Conservation (phyloP, 2,113 vertebrate species). For the Epinephelus moara region DNA sequence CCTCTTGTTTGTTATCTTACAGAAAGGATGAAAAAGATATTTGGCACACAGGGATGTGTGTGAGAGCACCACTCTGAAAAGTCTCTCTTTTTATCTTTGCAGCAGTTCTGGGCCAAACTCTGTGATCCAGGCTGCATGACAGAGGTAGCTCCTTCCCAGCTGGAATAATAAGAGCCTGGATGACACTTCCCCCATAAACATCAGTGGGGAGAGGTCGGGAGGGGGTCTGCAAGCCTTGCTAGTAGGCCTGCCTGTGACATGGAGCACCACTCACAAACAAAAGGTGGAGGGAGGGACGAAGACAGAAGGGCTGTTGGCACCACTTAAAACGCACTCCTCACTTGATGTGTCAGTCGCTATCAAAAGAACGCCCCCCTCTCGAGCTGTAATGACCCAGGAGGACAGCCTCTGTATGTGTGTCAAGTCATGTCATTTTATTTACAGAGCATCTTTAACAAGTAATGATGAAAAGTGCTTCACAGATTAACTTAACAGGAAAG, state of each 20-base stretch:
- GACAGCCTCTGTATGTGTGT: slow-evolving; percentile 8
- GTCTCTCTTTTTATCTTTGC: slow-evolving; percentile 4
- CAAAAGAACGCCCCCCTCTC: slow-evolving; percentile 16
- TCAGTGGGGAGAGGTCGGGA: slow-evolving; percentile 25
- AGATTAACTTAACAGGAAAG: background rate
- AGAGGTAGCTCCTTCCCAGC: slow-evolving; percentile 70
- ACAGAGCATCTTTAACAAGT: background rate
- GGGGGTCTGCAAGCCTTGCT: slow-evolving; percentile 29
- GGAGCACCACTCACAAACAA: slow-evolving; percentile 59
- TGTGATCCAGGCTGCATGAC: slow-evolving; percentile 26
- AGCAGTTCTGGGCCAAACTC: slow-evolving; percentile 33
- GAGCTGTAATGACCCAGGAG: slow-evolving; percentile 27
- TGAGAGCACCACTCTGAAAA: slow-evolving; percentile 35
- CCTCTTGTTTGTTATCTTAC: slow-evolving; percentile 86
- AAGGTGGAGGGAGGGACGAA: slow-evolving; percentile 66
- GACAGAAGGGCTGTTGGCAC: slow-evolving; percentile 65
- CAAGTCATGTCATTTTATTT: background rate
- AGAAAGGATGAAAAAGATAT: slow-evolving; percentile 56
- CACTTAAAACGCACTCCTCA: slow-evolving; percentile 61
- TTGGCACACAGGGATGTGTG: slow-evolving; percentile 50
- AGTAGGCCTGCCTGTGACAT: slow-evolving; percentile 54
- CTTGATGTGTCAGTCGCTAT: slow-evolving; percentile 39
- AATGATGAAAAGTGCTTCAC: background rate
- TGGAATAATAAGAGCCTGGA: slow-evolving; percentile 83
- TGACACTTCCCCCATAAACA: slow-evolving; percentile 78